phyloP scores from a whole-genome alignment of 2,888 invertebrate genomes.

The Himalopsyche kuldschensis region DNA sequence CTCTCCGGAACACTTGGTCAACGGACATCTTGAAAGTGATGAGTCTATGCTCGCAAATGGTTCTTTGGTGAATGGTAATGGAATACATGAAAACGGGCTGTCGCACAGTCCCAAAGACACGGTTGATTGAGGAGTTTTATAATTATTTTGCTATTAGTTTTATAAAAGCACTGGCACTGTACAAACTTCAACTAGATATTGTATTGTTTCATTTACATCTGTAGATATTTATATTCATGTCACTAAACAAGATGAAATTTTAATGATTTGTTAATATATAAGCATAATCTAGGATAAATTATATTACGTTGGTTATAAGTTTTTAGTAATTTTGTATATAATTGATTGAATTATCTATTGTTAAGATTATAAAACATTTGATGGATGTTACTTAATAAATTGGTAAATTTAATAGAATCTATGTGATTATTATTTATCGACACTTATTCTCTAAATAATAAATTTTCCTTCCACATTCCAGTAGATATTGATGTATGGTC shows the following conservation, averaged over 20 bases:
- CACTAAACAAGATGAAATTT: constrained; percentile 8
- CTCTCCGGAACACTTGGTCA: constrained; percentile 12
- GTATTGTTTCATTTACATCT: constrained; percentile 8
- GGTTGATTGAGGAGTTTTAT: background rate
- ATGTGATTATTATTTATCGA: background rate
- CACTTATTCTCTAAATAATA: no score
- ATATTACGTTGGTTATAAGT: background rate
- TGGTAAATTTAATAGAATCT: constrained; percentile 8
- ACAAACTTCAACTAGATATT: constrained; percentile 25
- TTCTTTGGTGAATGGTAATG: constrained; percentile 13
- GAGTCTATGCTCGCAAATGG: constrained; percentile 1
- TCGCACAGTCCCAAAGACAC: background rate
- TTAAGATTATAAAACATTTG: constrained; percentile 22
- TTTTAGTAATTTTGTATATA: constrained; percentile 27
- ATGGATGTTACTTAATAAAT: constrained; percentile 27
- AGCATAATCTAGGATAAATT: constrained; percentile 13
- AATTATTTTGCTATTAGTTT: constrained; percentile 5
- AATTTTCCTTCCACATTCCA: no score
- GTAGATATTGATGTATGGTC: no score
- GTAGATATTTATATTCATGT: constrained; percentile 13
- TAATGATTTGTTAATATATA: constrained; percentile 16
- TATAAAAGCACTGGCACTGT: constrained; percentile 26
- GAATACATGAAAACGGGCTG: constrained; percentile 4
- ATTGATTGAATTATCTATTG: constrained; percentile 12
- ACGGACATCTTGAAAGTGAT: constrained; percentile 30